These are phyloP conservation scores for Anticlea derivata DNA, from an alignment of 2,888 invertebrate genomes.

Conservation along the genomic window DNA sequence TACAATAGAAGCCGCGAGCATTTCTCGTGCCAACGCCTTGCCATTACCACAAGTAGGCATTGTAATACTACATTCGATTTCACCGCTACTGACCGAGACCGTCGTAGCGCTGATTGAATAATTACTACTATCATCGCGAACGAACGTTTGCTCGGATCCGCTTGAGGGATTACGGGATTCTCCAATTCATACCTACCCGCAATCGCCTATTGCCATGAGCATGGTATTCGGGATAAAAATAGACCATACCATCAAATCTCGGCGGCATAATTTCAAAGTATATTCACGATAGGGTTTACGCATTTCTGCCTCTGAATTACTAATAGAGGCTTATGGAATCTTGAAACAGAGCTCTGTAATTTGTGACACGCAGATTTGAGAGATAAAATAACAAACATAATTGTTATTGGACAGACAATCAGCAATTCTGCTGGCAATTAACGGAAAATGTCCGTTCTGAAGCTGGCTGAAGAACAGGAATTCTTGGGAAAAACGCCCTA, in stretches of 20 bases:
- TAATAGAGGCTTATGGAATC: background rate
- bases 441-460: no score
- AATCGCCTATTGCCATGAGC: background rate
- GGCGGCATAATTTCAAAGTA: slow-evolving; percentile 6
- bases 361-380: background rate
- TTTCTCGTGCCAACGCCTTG: no score
- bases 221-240: no score
- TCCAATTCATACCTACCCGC: background rate
- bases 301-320: background rate
- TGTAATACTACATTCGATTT: background rate
- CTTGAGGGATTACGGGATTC: slow-evolving; percentile 1
- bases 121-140: background rate
- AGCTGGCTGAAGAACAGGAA: no score
- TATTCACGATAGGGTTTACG: slow-evolving; percentile 1
- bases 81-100: background rate
- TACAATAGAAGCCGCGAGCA: no score
- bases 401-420: no score
- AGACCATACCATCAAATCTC: no score
- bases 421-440: no score
- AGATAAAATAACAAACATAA: background rate
- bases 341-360: background rate
- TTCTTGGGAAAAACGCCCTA: no score
- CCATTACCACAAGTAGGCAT: no score
- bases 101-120: background rate
- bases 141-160: background rate